phyloP scores from a whole-genome alignment of 2,797 vertebrate genomes.

The Hephaestus fuliginosus region DNA sequence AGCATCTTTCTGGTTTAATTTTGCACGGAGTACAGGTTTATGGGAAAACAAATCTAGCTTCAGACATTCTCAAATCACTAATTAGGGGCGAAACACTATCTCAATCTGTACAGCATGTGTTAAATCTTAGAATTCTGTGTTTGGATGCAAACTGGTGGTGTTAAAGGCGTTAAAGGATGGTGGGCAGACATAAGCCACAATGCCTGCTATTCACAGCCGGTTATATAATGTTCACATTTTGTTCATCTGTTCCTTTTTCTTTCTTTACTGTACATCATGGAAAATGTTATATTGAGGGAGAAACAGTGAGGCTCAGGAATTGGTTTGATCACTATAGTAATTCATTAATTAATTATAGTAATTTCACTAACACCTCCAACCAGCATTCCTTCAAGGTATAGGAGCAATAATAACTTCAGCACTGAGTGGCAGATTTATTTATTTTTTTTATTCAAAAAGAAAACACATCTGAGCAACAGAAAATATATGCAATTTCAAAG shows the following conservation, averaged over 20 bases:
- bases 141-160: background rate
- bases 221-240: background rate
- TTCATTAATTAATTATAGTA: too few relatives aligned
- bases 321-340: background rate
- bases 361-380: background rate
- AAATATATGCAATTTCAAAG: background rate
- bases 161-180: background rate
- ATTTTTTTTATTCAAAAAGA: background rate
- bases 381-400: background rate
- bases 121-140: background rate
- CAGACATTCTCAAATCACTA: conserved; percentile 1
- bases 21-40: background rate
- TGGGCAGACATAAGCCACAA: background rate
- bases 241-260: background rate
- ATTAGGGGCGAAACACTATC: background rate
- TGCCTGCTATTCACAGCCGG: background rate
- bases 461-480: background rate
- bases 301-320: background rate
- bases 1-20: background rate
- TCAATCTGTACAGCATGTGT: background rate
- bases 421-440: background rate
- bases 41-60: conserved; percentile 16
- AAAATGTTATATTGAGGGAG: background rate
- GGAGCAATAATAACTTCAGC: conserved; percentile 1
- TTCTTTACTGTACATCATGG: background rate